phyloP scores from a whole-genome alignment of 37 sponge, comb jelly and placozoan genomes.

The Axinella damicornis region DNA sequence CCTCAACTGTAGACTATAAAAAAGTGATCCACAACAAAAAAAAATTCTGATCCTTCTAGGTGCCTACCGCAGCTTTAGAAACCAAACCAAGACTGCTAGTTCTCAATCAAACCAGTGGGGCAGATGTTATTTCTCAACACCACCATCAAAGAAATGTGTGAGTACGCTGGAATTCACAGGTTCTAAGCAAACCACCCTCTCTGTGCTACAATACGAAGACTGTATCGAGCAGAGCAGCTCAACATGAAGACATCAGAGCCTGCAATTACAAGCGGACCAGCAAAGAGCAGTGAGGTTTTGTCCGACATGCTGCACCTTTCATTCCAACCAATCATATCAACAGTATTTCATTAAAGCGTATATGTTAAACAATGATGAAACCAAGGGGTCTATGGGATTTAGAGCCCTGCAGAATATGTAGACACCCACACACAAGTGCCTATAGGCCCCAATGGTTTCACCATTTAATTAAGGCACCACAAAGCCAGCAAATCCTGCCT shows the following conservation, averaged over 20 bases:
- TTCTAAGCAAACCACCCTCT: not conserved
- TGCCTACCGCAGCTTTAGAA: not conserved
- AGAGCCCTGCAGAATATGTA: no score
- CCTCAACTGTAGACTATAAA: not conserved
- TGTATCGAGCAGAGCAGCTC: constrained; percentile 5
- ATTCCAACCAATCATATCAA: no score
- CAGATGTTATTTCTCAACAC: not conserved
- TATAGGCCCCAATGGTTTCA: no score
- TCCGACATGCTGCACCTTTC: not conserved
- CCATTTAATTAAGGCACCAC: no score
- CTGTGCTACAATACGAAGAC: not conserved
- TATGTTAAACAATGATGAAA: no score
- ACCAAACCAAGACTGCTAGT: constrained; percentile 6
- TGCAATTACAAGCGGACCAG: not conserved
- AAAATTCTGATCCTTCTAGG: not conserved
- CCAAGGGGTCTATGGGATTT: no score
- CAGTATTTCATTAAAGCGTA: no score
- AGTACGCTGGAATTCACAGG: not conserved
- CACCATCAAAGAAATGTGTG: not conserved
- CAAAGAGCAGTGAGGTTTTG: not conserved
- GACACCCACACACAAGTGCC: no score
- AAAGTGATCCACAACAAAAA: not conserved
- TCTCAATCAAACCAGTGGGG: not conserved
- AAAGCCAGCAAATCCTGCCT: no score
- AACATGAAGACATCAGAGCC: constrained; percentile 23